Evolutionary conservation across 2,888 invertebrate genomes (phyloP).

Genomic region (Andrena bucephala): DNA sequence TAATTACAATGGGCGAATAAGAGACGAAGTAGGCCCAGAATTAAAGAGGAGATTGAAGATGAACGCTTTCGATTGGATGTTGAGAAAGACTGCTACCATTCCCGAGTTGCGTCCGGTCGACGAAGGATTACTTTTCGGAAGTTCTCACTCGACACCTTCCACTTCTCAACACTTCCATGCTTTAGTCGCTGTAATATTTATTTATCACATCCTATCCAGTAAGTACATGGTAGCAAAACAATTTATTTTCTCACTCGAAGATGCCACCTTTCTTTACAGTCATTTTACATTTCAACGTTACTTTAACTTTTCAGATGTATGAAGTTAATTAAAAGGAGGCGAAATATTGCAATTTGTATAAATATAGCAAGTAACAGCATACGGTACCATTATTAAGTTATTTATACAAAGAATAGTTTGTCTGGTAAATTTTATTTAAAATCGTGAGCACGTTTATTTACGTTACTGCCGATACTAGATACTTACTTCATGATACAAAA

Average conservation of each 20-base stretch:
- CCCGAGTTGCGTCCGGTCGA: constrained; percentile 85
- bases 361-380: neutral
- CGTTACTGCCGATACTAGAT: constrained; percentile 5
- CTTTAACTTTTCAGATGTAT: constrained; percentile 3
- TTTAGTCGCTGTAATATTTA: constrained; percentile 35
- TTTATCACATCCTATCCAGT: constrained; percentile 55
- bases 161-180: constrained; percentile 49
- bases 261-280: neutral
- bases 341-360: constrained; percentile 12
- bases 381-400: constrained; percentile 11
- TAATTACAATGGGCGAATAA: constrained; percentile 91
- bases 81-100: constrained; percentile 91
- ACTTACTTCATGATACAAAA: neutral
- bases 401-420: neutral
- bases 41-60: constrained; percentile 89
- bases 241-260: neutral
- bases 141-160: constrained; percentile 54
- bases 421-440: constrained; percentile 20
- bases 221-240: constrained; percentile 21
- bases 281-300: neutral
- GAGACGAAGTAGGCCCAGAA: constrained; percentile 91
- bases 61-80: constrained; percentile 93
- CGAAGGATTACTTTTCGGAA: constrained; percentile 66
- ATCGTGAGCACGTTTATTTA: constrained; percentile 6
- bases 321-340: constrained; percentile 32